These are phyloP conservation scores for Druceiella hillmani DNA, from an alignment of 2,888 invertebrate species.

Conservation along the genomic window DNA sequence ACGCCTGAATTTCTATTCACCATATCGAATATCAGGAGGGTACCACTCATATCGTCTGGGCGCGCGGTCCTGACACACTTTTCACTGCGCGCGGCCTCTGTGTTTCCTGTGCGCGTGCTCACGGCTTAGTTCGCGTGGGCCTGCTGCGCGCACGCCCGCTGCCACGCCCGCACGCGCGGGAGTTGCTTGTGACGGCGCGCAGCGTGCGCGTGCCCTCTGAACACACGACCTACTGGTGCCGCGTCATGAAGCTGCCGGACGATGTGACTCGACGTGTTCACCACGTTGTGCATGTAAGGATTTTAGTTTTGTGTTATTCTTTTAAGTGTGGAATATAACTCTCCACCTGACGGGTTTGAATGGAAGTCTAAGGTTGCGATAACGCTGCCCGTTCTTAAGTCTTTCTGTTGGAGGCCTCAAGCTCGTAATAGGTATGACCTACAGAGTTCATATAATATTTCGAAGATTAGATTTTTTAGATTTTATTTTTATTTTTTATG, in stretches of 20 bases:
- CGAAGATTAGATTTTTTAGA: no score
- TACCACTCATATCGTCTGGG: conserved; percentile 85
- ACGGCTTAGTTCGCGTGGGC: conserved; percentile 75
- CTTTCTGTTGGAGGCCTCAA: no score
- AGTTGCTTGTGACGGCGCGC: conserved; percentile 57
- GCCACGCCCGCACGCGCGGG: conserved; percentile 45
- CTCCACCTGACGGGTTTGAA: no score
- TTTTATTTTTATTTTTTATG: no score
- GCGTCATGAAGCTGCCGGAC: conserved; percentile 72
- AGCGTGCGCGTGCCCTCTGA: conserved; percentile 68
- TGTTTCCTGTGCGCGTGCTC: conserved; percentile 50
- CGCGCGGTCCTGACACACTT: conserved; percentile 69
- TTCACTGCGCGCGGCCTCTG: conserved; percentile 62
- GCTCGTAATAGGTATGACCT: no score
- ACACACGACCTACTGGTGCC: conserved; percentile 98
- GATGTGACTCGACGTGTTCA: conserved; percentile 60
- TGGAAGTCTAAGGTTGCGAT: no score
- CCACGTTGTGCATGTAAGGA: conserved; percentile 66
- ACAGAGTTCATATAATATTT: no score
- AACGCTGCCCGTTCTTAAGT: no score
- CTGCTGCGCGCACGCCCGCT: conserved; percentile 44
- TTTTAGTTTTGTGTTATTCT: no score
- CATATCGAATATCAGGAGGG: conserved; percentile 67
- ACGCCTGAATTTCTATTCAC: no score
- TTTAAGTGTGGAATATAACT: no score